phyloP scores from a whole-genome alignment of 1,140 invertebrate genomes.

The Polypedilum pembai region DNA sequence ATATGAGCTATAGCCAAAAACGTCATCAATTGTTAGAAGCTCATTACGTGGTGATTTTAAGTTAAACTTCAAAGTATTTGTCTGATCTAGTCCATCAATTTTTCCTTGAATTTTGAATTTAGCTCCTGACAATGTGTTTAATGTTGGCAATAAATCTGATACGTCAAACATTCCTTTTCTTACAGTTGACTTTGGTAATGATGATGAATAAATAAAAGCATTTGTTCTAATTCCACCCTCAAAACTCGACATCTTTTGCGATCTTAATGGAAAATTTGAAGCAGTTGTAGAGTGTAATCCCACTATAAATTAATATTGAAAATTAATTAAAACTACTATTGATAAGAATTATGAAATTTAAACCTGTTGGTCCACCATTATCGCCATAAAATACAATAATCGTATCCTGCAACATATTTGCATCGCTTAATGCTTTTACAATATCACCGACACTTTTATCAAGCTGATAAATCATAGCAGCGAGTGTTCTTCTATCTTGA shows the following conservation, averaged over 20 bases:
- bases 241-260: conserved; percentile 75
- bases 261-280: conserved; percentile 81
- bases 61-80: conserved; percentile 35
- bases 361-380: conserved; percentile 64
- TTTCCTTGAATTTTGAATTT: conserved; percentile 30
- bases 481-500: conserved; percentile 64
- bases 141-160: conserved; percentile 80
- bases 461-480: conserved; percentile 72
- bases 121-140: conserved; percentile 56
- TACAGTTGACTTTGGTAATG: conserved; percentile 49
- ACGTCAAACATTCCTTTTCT: conserved; percentile 73
- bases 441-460: conserved; percentile 78
- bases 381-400: conserved; percentile 67
- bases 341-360: conserved; percentile 51
- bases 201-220: conserved; percentile 73
- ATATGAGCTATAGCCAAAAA: conserved; percentile 53
- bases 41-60: conserved; percentile 50
- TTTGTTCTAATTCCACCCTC: conserved; percentile 74
- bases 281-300: conserved; percentile 66
- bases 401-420: conserved; percentile 61
- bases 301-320: no score
- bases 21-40: conserved; percentile 64
- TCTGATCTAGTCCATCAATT: not conserved
- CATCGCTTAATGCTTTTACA: conserved; percentile 56
- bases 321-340: conserved; percentile 73